These are phyloP conservation scores for Cynopterus brachyotis DNA, from an alignment of 2,113 vertebrate genomes.

Conservation along the genomic window DNA sequence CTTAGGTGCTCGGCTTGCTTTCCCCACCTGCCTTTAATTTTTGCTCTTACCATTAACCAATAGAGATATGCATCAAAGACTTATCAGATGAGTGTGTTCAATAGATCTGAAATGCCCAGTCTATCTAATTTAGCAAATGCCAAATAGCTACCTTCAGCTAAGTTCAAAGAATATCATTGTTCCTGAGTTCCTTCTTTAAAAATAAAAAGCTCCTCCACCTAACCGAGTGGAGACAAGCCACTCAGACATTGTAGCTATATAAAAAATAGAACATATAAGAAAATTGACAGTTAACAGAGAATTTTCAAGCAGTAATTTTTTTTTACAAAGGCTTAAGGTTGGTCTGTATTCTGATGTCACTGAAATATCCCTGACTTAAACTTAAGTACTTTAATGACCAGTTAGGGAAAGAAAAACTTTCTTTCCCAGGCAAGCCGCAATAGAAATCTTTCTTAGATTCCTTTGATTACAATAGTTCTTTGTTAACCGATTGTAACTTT, in stretches of 20 bases:
- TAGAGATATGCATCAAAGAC: conserved; percentile 75
- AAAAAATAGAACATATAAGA: conserved; percentile 40
- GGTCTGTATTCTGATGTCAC: conserved; percentile 65
- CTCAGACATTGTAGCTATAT: conserved; percentile 44
- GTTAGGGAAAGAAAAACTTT: conserved; percentile 73
- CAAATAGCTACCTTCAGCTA: conserved; percentile 74
- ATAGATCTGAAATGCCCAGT: conserved; percentile 63
- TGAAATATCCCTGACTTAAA: conserved; percentile 69
- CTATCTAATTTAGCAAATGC: conserved; percentile 72
- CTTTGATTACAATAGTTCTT: conserved; percentile 72
- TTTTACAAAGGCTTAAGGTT: conserved; percentile 70
- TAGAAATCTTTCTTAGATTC: conserved; percentile 64
- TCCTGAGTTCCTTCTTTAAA: not conserved
- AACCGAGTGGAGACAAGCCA: conserved; percentile 53
- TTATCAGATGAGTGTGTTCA: conserved; percentile 69
- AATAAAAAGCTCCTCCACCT: not conserved
- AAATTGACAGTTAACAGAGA: conserved; percentile 63
- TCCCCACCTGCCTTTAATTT: conserved; percentile 79
- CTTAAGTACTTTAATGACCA: conserved; percentile 74
- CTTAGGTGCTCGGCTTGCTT: conserved; percentile 45
- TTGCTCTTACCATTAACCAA: conserved; percentile 62
- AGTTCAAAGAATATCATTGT: conserved; percentile 77
- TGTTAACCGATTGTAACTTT: conserved; percentile 73
- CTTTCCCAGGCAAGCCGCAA: conserved; percentile 71
- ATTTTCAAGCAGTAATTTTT: conserved; percentile 68